Conservation (phyloP, 1,140 invertebrate species). For the Caligus rogercresseyi region DNA sequence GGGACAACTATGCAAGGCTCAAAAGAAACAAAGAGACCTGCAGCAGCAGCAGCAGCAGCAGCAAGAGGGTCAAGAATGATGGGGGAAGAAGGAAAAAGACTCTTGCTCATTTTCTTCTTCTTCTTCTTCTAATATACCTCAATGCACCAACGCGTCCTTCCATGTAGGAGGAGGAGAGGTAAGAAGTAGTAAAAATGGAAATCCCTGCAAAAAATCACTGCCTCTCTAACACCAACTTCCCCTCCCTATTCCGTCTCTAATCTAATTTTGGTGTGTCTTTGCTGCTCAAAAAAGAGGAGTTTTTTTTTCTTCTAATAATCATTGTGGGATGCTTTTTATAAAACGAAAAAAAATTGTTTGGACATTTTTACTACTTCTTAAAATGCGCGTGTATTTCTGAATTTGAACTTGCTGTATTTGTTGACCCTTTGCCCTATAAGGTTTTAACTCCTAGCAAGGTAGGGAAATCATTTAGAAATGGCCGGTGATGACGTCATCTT, state of each 20-base stretch:
- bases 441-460: too few species aligned
- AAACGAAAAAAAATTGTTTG: neutral
- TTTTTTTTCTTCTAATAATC: neutral
- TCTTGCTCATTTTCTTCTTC: neutral
- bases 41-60: too few species aligned
- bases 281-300: neutral
- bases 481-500: too few species aligned
- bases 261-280: neutral
- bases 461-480: too few species aligned
- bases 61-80: too few species aligned
- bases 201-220: neutral
- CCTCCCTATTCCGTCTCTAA: neutral
- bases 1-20: slow-evolving; percentile 54
- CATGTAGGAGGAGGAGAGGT: neutral
- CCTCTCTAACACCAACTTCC: neutral
- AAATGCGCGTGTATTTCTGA: too few species aligned
- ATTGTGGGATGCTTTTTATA: neutral
- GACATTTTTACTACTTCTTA: neutral
- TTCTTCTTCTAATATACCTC: neutral
- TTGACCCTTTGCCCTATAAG: too few species aligned
- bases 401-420: too few species aligned
- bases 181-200: neutral
- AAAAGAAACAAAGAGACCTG: too few species aligned
- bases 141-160: neutral
- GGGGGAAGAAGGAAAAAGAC: neutral